phyloP scores from a whole-genome alignment of 2,113 vertebrate genomes.

The Gasterosteus aculeatus region DNA sequence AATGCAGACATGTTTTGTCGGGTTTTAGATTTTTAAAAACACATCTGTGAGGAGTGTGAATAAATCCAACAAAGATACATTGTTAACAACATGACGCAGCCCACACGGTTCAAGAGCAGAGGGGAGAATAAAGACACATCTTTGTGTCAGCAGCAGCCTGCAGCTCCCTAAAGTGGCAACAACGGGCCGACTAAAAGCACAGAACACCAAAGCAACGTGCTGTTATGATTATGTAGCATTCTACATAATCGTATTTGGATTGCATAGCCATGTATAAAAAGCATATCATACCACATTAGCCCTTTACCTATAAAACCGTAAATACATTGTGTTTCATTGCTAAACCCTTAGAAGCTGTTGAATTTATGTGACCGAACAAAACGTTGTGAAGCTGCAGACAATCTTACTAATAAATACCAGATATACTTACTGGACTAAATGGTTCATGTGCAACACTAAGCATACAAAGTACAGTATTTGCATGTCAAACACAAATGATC shows the following conservation, averaged over 20 bases:
- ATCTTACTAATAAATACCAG: background rate
- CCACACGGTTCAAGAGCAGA: slow-evolving; percentile 40
- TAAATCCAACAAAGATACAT: slow-evolving; percentile 11
- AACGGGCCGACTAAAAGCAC: background rate
- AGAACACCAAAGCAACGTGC: background rate
- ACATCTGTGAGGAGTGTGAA: background rate
- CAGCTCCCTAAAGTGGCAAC: slow-evolving; percentile 34
- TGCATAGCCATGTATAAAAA: background rate
- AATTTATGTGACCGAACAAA: background rate
- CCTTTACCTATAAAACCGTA: background rate
- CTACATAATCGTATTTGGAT: background rate
- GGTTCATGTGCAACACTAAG: background rate
- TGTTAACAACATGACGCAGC: slow-evolving; percentile 21
- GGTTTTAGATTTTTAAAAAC: background rate
- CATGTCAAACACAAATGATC: slow-evolving; percentile 22
- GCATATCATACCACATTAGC: background rate
- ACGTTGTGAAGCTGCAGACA: background rate
- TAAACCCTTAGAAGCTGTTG: background rate
- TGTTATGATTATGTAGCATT: background rate
- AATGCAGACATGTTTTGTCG: background rate
- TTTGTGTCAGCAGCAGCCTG: slow-evolving; percentile 22
- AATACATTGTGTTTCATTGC: background rate
- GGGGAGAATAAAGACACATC: slow-evolving; percentile 14
- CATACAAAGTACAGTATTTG: slow-evolving; percentile 33
- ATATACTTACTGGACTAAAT: background rate